phyloP scores from a whole-genome alignment of 92 coral and sea anemone genomes.

The Paramuricea clavata region DNA sequence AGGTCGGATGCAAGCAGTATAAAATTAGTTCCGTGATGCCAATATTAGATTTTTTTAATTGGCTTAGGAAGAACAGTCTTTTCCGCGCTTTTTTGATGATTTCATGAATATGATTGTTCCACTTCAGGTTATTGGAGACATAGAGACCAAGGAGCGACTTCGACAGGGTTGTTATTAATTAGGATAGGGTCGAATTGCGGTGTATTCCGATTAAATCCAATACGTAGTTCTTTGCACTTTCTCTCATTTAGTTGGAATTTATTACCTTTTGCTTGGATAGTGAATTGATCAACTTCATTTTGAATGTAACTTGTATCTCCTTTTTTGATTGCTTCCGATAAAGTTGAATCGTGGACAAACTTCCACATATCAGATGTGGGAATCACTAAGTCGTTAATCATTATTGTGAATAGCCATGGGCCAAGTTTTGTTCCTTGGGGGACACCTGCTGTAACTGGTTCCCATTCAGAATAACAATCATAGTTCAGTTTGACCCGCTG shows the following conservation, averaged over 20 bases:
- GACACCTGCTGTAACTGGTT: conserved; percentile 11
- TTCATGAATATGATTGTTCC: too few relatives aligned
- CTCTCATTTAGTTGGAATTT: too few relatives aligned
- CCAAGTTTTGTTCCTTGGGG: conserved; percentile 8
- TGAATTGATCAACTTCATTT: neutral
- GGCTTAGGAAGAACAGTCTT: neutral
- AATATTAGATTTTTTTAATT: neutral
- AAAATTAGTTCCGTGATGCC: neutral
- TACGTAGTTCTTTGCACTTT: neutral
- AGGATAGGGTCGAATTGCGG: neutral
- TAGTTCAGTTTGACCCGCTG: conserved; percentile 9
- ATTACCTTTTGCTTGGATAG: neutral
- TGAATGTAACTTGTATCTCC: neutral
- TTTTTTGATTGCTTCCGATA: neutral
- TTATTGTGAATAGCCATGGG: conserved; percentile 9
- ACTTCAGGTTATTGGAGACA: too few relatives aligned
- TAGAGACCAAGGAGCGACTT: too few relatives aligned
- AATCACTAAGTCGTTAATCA: neutral
- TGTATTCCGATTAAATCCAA: neutral
- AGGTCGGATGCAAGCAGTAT: neutral
- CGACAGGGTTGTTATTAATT: neutral
- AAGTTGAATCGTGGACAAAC: neutral
- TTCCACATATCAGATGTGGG: neutral
- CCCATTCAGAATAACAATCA: conserved; percentile 11
- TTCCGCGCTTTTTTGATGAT: neutral